A percentile compares a stretch with the other conserved stretches of the same genome.
Evolutionary conservation across 2,113 vertebrate genomes (phyloP).

Genomic region (Proteles cristata): DNA sequence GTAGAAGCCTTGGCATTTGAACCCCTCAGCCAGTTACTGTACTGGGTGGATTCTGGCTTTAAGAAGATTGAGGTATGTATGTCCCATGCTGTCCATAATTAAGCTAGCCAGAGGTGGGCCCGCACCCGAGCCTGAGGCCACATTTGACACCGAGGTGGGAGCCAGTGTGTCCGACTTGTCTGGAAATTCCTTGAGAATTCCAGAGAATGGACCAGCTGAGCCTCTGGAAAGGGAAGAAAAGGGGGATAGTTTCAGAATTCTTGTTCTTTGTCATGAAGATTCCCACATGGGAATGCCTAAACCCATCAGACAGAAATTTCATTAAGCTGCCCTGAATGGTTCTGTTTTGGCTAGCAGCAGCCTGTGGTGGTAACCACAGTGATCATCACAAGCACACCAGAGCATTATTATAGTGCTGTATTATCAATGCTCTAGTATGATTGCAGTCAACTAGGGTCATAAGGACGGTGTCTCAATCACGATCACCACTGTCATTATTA

Average conservation of each 20-base stretch:
- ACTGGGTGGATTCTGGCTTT: slow-evolving; percentile 97
- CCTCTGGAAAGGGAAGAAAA: neutral
- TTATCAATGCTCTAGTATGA: neutral
- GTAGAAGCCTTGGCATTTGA: slow-evolving; percentile 98
- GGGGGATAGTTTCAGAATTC: neutral
- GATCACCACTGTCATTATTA: neutral
- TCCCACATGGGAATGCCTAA: accelerated
- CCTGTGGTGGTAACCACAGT: accelerated
- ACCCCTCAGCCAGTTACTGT: slow-evolving; percentile 94
- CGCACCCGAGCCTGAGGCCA: neutral
- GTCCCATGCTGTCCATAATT: accelerated
- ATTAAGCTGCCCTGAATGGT: neutral
- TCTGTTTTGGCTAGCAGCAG: neutral
- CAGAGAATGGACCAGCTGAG: neutral
- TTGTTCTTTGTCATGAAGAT: accelerated
- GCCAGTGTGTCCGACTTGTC: neutral
- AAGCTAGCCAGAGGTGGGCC: accelerated
- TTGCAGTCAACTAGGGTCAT: neutral
- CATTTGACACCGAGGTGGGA: neutral
- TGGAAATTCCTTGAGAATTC: neutral
- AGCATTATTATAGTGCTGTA: neutral
- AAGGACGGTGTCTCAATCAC: neutral
- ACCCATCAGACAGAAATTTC: neutral
- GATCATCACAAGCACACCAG: neutral
- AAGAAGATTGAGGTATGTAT: slow-evolving; percentile 95